Percentiles rank a stretch among this genome's conserved stretches.
phyloP scores from a whole-genome alignment of 2,888 invertebrate genomes.

The Amiota minor region DNA sequence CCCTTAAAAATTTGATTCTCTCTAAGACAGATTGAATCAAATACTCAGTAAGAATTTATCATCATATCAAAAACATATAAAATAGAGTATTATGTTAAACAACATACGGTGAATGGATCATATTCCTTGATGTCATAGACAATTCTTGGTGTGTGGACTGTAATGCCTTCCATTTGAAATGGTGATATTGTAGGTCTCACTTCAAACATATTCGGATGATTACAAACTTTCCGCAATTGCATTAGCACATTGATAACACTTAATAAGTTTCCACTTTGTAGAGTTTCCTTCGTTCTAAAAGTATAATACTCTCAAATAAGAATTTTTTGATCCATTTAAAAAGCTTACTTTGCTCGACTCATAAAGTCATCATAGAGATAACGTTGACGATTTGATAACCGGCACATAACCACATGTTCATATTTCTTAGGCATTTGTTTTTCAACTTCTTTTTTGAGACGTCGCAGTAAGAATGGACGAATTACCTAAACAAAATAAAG shows the following conservation, averaged over 20 bases:
- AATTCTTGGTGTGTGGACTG: constrained; percentile 81
- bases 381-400: constrained; percentile 95
- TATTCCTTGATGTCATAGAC: constrained; percentile 82
- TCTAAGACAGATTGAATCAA: constrained; percentile 71
- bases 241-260: constrained; percentile 97
- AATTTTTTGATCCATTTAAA: neutral
- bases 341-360: constrained; percentile 90
- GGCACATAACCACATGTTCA: constrained; percentile 94
- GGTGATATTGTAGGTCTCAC: constrained; percentile 95
- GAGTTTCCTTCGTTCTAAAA: constrained; percentile 90
- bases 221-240: constrained; percentile 98
- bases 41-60: constrained; percentile 70
- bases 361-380: constrained; percentile 99
- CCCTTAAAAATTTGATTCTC: constrained; percentile 57
- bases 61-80: constrained; percentile 58
- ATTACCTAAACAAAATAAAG: constrained; percentile 78
- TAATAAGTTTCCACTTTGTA: constrained; percentile 92
- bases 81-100: constrained; percentile 3
- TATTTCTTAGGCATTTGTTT: constrained; percentile 98
- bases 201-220: constrained; percentile 98
- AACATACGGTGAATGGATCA: constrained; percentile 81
- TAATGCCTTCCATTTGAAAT: constrained; percentile 88
- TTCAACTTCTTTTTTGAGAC: constrained; percentile 95
- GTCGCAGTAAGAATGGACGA: constrained; percentile 92
- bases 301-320: neutral